Base-by-base conservation (phyloP, 2,797 vertebrate species). In the Premnoplex brunnescens region DNA sequence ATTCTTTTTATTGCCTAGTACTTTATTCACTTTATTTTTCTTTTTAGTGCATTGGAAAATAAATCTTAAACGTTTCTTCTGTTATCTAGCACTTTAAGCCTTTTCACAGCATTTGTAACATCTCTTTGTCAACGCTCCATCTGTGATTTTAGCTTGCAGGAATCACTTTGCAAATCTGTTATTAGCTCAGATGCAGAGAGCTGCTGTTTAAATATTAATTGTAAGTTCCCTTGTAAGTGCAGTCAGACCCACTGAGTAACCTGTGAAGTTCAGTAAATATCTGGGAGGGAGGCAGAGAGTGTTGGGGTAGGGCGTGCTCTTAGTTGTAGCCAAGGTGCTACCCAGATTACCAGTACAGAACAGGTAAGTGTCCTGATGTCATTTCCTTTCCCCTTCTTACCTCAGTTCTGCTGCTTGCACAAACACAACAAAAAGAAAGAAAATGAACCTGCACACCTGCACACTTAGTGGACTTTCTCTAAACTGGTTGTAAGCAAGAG, bases 121-220 rank as follows among this genome's bases (percentile, higher is more conserved):
- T 91, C 85, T 88, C 71, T 55, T 93, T 95, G 91, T 66, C 58
- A 85, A 16, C 20, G 9, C 85, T 91, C 84, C 83, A 88, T 94
- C 89, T 96, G 81, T 96, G 85, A 95, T 85, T 96, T 96, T 94
- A 91, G 74, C 78, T 93, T 80, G n/a, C 77, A 95, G 80, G 95
- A 75, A 82, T 67, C 43, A 74, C 49, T 97, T 94, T 73, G 72
- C 60, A 46, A 16, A 88, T 97, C 41, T 74, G n/a, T 95, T 95
- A 81, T 91, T 95, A 93, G 76, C 83, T 95, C 89, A 85, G 59
- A 82, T 86, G 68, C 58, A 84, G 77, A 91, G 73, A 93, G n/a
- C 59, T 91, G 51, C 55, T 83, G 67, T 92, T 97, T 90, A 96
- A 97, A 94, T 97, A 96, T 95, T 94, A 95, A 88, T 87, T 94